These are phyloP conservation scores for Epinephelus coioides DNA, from an alignment of 2,797 vertebrate species.

Conservation along the genomic window DNA sequence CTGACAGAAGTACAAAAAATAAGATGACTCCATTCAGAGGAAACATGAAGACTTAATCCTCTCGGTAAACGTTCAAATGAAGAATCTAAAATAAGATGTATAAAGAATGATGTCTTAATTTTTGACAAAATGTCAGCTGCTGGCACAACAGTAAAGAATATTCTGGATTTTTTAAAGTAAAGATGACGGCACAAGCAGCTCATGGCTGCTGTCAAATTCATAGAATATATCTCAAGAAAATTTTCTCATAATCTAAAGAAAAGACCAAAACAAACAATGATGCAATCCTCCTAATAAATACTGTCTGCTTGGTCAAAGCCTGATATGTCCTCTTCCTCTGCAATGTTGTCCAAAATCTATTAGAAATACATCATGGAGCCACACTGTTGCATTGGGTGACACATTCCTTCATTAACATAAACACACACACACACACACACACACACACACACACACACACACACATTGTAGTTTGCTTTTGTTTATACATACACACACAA, in stretches of 20 bases:
- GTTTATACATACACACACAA: neutral
- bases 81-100: slow-evolving; percentile 6
- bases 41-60: slow-evolving; percentile 27
- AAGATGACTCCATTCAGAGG: neutral
- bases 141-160: neutral
- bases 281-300: neutral
- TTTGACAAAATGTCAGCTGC: neutral
- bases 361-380: too few relatives aligned
- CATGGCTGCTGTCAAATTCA: neutral
- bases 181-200: neutral
- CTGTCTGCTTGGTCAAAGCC: neutral
- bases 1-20: slow-evolving; percentile 2
- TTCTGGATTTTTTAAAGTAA: neutral
- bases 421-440: neutral
- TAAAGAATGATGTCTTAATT: neutral
- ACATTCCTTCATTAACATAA: neutral
- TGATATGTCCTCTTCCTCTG: neutral
- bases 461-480: neutral
- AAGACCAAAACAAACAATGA: neutral
- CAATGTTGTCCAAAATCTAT: too few relatives aligned
- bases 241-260: neutral
- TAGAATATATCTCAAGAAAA: neutral
- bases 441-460: neutral
- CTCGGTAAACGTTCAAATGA: slow-evolving; percentile 15
- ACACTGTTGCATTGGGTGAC: too few relatives aligned